These are phyloP conservation scores for Parasteatoda tepidariorum DNA, from an alignment of 1,140 invertebrate genomes.

Conservation along the genomic window DNA sequence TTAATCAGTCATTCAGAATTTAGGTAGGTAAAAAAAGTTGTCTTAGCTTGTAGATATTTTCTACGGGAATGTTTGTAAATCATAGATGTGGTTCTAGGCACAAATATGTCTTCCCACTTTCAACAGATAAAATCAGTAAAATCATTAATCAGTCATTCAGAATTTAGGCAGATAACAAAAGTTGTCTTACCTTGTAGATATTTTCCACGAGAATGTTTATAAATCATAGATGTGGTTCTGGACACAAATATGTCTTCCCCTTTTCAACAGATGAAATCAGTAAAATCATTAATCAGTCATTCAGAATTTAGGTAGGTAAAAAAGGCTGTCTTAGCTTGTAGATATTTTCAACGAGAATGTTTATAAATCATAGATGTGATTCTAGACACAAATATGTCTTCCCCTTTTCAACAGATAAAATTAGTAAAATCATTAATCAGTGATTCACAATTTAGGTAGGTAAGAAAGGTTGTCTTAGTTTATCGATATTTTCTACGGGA, in stretches of 20 bases:
- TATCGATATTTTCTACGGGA: too few species aligned
- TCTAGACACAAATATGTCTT: slow-evolving; percentile 94
- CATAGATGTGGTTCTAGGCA: slow-evolving; percentile 97
- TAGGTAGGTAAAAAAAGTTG: slow-evolving; percentile 32
- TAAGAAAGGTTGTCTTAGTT: too few species aligned
- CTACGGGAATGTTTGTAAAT: too few species aligned
- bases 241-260: slow-evolving; percentile 97
- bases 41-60: too few species aligned
- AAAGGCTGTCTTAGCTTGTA: too few species aligned
- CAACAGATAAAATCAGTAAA: slow-evolving; percentile 97
- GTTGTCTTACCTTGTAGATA: too few species aligned
- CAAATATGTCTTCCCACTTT: slow-evolving; percentile 96
- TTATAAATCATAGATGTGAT: slow-evolving; percentile 97
- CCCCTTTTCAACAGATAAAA: slow-evolving; percentile 97
- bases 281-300: slow-evolving; percentile 86
- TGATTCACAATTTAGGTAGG: slow-evolving; percentile 69
- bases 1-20: slow-evolving; percentile 76
- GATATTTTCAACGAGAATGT: too few species aligned
- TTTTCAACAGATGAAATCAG: slow-evolving; percentile 97
- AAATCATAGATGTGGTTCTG: slow-evolving; percentile 97
- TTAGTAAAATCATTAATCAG: slow-evolving; percentile 90
- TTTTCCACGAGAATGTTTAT: too few species aligned
- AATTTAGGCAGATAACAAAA: slow-evolving; percentile 66
- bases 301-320: slow-evolving; percentile 64
- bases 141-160: slow-evolving; percentile 79